These are phyloP conservation scores for Turritopsis rubra DNA, from an alignment of 30 jellyfish, hydroid and myxozoan genomes.

Conservation along the genomic window DNA sequence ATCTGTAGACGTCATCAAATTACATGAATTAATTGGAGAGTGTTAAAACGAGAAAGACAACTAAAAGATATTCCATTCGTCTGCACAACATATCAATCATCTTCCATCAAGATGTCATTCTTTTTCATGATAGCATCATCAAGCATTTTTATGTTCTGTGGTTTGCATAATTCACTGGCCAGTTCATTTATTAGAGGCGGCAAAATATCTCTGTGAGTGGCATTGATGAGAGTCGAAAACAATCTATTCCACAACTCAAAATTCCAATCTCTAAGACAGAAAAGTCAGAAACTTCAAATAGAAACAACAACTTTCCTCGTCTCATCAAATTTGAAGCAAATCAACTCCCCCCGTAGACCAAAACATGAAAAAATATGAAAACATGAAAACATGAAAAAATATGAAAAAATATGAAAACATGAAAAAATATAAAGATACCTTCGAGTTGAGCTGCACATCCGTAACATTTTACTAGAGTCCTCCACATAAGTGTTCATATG, in stretches of 20 bases:
- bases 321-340: too few relatives aligned
- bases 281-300: too few relatives aligned
- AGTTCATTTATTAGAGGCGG: background rate
- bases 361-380: background rate
- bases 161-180: background rate
- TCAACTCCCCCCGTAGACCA: too few relatives aligned
- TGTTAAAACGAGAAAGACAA: background rate
- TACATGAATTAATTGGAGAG: background rate
- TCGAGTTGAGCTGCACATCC: slow-evolving; percentile 4
- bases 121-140: slow-evolving; percentile 8
- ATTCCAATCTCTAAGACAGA: slow-evolving; percentile 21
- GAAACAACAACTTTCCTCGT: too few relatives aligned
- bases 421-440: background rate
- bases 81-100: background rate
- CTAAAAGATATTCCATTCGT: background rate
- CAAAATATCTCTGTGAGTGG: background rate
- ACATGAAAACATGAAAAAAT: background rate
- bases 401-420: background rate
- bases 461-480: slow-evolving; percentile 5
- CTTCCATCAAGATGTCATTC: slow-evolving; percentile 12
- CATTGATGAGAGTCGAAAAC: background rate
- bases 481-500: slow-evolving; percentile 40
- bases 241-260: slow-evolving; percentile 1
- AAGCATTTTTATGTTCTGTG: background rate
- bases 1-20: background rate